Base-by-base conservation (phyloP, 2,888 invertebrate genomes). In the Zygothrica quintamaculata region DNA sequence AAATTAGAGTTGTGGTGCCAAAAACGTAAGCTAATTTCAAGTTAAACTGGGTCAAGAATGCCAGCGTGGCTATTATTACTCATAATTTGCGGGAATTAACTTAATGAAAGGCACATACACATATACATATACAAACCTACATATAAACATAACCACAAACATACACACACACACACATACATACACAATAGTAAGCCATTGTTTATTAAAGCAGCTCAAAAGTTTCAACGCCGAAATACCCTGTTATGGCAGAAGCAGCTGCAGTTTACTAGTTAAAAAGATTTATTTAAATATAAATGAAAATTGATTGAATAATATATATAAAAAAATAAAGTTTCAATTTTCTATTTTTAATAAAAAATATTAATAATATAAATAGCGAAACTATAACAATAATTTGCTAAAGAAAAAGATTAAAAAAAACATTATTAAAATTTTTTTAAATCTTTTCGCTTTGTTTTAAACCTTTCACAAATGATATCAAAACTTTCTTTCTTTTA, bases 1-100 rank as follows among this genome's bases (percentile, higher is more conserved):
- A n/a, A 42, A 51, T 77, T 74, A 67, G 51, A 50, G 56, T 46
- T 57, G 47, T 59, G 58, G 51, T 62, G 67, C 59, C 85, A 84
- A 75, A 69, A 67, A 61, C 48, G 9, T 65, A 44, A 69, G 65
- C 61, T 70, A 78, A 82, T 76, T 78, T 79, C 52, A 62, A 60
- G 55, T 68, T 43, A 64, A 85, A 84, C 65, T 81, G 78, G 86
- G 80, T 81, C 87, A 86, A 81, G 84, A 81, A 86, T 84, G 77
- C 50, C 64, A 73, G 60, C 64, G 48, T 61, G 67, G 59, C 65
- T 62, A 66, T 77, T 77, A 80, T 86, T 71, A 80, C 56, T 74
- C 81, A 86, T 81, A 84, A 86, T 81, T 84, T 65, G 73, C 66
- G 87, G 75, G 70, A 84, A 84, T 87, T 87, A 77, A 65, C 75